These are phyloP conservation scores for Miltochrista miniata DNA, from an alignment of 2,888 invertebrate genomes.

Conservation along the genomic window DNA sequence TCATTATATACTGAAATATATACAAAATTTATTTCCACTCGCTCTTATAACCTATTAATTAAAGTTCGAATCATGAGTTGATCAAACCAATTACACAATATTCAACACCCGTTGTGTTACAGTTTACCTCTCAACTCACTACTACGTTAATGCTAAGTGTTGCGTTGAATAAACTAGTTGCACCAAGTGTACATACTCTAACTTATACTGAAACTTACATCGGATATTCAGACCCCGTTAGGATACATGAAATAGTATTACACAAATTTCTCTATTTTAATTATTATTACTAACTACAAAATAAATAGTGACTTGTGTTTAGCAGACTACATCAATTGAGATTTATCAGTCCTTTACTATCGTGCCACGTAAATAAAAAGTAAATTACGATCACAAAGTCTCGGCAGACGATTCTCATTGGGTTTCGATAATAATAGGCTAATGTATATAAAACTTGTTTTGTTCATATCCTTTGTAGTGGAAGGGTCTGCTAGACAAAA, in stretches of 20 bases:
- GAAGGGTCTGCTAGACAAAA: conserved; percentile 47
- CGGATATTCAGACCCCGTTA: conserved; percentile 30
- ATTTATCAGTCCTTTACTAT: conserved; percentile 29
- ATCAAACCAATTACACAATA: conserved; percentile 79
- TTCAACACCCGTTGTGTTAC: conserved; percentile 67
- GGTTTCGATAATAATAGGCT: conserved; percentile 20
- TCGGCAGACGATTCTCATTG: conserved; percentile 27
- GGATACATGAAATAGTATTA: conserved; percentile 20
- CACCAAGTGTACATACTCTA: conserved; percentile 58
- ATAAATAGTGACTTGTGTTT: conserved; percentile 24
- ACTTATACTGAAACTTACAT: conserved; percentile 34
- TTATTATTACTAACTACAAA: conserved; percentile 21
- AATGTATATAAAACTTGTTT: conserved; percentile 41
- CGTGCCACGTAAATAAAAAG: conserved; percentile 22
- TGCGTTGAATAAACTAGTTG: conserved; percentile 62
- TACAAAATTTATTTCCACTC: conserved; percentile 79
- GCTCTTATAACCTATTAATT: conserved; percentile 71
- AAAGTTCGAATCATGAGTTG: conserved; percentile 74
- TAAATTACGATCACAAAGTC: conserved; percentile 20
- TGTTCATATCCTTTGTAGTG: conserved; percentile 55
- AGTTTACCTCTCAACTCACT: conserved; percentile 64
- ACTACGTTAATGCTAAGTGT: conserved; percentile 58
- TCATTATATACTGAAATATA: conserved; percentile 80
- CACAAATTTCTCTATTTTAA: conserved; percentile 16
- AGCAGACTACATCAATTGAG: conserved; percentile 28